Base-by-base conservation (phyloP, 2,888 invertebrate genomes). In the Apantesis nais region DNA sequence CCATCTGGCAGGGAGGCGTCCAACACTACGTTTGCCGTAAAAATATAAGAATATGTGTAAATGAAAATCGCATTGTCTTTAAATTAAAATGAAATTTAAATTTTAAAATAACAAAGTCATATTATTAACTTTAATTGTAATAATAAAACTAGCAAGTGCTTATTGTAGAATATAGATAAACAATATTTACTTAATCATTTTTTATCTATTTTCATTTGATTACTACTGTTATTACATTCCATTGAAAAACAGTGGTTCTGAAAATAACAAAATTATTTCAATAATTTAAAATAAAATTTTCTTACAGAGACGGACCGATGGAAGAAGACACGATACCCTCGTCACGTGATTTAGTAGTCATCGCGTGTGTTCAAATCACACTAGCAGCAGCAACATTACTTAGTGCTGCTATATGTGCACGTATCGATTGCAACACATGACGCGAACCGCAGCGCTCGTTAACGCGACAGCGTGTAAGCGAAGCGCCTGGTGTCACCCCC, bases 361-460 rank as follows among this genome's bases (percentile, higher is more conserved):
- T 96, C 64, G 96, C 96, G 2, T 90, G 90, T 66, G 92, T 96
- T 0, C 95, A 96, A 85, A 92, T 95, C 70, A 88, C 91, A 0
- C 86, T 96, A 3, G 94, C 96, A 0, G 85, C 90, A 2, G 90
- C 96, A 1, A 95, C 96, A 0, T 87, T 96, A 1, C 79, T 95
- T 9, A 95, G 95, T 76, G 95, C 96, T 12, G 92, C 94, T 44
- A 87, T 95, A 2, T 94, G 96, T 80, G 91, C 96, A 5, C 92
- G 96, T 70, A 96, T 96, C 74, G 96, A 96, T 84, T 95, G 93
- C 83, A 82, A 84, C 82, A 85, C 90, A 87, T 94, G 95, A 95
- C 93, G 89, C 83, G 93, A 93, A 77, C 90, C 93, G 0, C 85
- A 91, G 89, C 91, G 92, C 74, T 83, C 91, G 88, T 91, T 90